Evolutionary conservation across 2,797 vertebrate species (phyloP), one percentile per base, ranked within the genome.

Genomic region (Thaleichthys pacificus): DNA sequence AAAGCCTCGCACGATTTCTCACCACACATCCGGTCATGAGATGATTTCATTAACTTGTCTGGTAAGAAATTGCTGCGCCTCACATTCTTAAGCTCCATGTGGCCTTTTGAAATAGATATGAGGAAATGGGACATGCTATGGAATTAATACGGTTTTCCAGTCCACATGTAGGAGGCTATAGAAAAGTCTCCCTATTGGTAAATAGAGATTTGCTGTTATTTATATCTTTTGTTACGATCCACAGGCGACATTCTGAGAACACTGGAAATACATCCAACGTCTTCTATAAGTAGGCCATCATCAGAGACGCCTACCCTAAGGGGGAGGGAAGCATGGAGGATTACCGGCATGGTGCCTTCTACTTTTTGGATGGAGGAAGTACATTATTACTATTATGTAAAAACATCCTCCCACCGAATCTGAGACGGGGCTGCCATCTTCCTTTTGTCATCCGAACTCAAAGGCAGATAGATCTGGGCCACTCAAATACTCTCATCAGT

Each of bases 1-100:
- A 47, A 47, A 47, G 42, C 42, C 42, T 47, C 42, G 0, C 19
- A 56, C 3, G 9, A n/a, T 61, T 5, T 26, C 58, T 26, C 58
- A 61, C 19, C n/a, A 6, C 58, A 61, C 58, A 61, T 26, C 58
- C 58, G n/a, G 58, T 61, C 58, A 61, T 61, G 58, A 22, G 58
- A 21, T 61, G 1, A 61, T 61, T 61, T 61, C 11, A 22, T 61
- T 61, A 22, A 22, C 24, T 61, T 61, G 19, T 61, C 58, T 61
- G 51, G 5, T 4, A 56, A 14, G 3, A 54, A 56, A 56, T 56
- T 4, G 51, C 51, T 6, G 17, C 1, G 19, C 51, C 15, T 56
- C 51, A n/a, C 19, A 56, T 56, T 56, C 51, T 56, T 56, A 56
- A 56, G 51, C 19, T 17, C 51, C 51, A 17, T 56, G 19, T 56